phyloP scores from a whole-genome alignment of 2,113 vertebrate genomes.

The Steatornis caripensis region DNA sequence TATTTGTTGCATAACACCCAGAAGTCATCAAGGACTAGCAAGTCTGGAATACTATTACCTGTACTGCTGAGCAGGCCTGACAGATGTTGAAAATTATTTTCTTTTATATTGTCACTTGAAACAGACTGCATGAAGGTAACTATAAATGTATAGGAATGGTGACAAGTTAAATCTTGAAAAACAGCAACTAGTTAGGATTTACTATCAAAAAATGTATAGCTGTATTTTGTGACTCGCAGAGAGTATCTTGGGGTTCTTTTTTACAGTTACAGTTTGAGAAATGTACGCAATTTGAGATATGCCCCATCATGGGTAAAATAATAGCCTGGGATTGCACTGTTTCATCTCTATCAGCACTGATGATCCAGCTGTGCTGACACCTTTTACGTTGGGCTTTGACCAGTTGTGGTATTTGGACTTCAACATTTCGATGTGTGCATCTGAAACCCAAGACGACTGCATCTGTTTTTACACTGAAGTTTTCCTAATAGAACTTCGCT shows the following conservation, averaged over 20 bases:
- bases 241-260: rapidly evolving
- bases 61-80: background rate
- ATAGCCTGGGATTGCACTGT: background rate
- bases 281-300: background rate
- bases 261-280: background rate
- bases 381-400: rapidly evolving
- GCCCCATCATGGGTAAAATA: background rate
- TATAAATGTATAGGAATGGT: background rate
- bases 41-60: background rate
- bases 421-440: background rate
- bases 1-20: rapidly evolving
- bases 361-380: background rate
- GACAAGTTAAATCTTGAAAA: background rate
- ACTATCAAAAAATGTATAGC: background rate
- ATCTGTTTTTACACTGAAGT: background rate
- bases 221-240: background rate
- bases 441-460: background rate
- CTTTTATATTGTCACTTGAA: background rate
- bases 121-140: background rate
- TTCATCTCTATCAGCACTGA: background rate
- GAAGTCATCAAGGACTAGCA: too few species aligned
- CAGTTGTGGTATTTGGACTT: background rate
- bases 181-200: background rate
- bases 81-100: background rate
- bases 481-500: background rate